Evolutionary conservation across 2,113 vertebrate species (phyloP), one percentile per base, ranked within the genome.

Genomic region (Psittacula cyanocephala): DNA sequence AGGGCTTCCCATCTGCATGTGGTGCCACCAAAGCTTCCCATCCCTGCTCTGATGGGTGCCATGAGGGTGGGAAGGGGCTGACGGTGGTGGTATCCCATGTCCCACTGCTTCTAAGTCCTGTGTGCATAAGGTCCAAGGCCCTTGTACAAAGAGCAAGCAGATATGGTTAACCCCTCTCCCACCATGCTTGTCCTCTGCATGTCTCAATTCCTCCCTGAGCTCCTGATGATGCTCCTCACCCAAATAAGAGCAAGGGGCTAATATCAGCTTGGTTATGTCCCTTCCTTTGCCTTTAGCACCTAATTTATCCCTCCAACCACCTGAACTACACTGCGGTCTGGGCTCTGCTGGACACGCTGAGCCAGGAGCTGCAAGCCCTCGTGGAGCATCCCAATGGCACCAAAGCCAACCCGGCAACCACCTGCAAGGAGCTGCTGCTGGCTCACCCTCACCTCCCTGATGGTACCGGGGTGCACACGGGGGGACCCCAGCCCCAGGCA

Each of bases 371-470:
- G 24, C 97, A 69, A 79, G 95, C 97, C 27, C 95, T 99, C 2
- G 3, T 98, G 8, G 97, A 98, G 35, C 98, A 98, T 33, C 99
- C 99, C 11, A 98, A 99, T 1, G 99, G 99, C 79, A 98, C 97
- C 95, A 98, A 98, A 88, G 94, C 98, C 86, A 97, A 95, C 47
- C 99, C 99, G 0, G 99, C 98, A 4, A 97, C 98, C 85, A 98
- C 98, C 89, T 99, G 99, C 95, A 97, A 98, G 96, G 99, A 99
- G 97, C 98, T 99, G 64, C 98, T 98, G 97, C 96, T 99, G 88
- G 98, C 98, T 86, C 97, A 98, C 33, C 98, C 98, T 81, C 96
- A 37, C 98, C 98, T 98, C 93, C 97, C 96, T 1, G 98, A 98
- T 0, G 99, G 99, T 99, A 95, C 97, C 41, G 27, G 59, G 85